These are phyloP conservation scores for Tetramorium simillimum DNA, from an alignment of 1,140 invertebrate species.

Conservation along the genomic window DNA sequence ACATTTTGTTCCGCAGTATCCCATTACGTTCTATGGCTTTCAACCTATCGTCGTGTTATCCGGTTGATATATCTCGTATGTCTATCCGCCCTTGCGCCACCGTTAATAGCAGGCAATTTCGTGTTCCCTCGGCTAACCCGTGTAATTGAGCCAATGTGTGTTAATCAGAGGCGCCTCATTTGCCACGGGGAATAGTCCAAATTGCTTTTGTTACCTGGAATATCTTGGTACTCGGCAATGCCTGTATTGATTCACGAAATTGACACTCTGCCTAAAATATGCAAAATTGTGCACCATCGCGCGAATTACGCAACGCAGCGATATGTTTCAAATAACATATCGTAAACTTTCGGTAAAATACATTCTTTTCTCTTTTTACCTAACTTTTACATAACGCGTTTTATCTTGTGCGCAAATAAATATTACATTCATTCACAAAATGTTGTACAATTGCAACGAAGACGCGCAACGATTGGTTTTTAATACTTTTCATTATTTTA, in stretches of 20 bases:
- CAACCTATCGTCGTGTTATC: slow-evolving; percentile 68
- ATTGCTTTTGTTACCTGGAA: slow-evolving; percentile 76
- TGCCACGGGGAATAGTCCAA: slow-evolving; percentile 73
- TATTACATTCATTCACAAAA: slow-evolving; percentile 9
- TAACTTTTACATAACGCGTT: background rate
- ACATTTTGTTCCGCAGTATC: slow-evolving; percentile 39
- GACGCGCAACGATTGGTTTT: background rate
- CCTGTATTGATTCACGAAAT: slow-evolving; percentile 64
- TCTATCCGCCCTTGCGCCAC: slow-evolving; percentile 70
- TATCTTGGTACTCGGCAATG: slow-evolving; percentile 51
- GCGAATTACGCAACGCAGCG: slow-evolving; percentile 11
- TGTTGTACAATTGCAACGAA: background rate
- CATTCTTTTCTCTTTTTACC: background rate
- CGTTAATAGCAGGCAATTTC: slow-evolving; percentile 77
- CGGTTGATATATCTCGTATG: slow-evolving; percentile 66
- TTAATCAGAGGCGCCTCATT: slow-evolving; percentile 76
- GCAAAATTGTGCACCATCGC: background rate
- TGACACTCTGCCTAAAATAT: slow-evolving; percentile 47
- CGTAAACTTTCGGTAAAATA: background rate
- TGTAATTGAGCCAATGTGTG: slow-evolving; percentile 77
- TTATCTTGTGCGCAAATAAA: background rate
- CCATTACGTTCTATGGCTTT: slow-evolving; percentile 56
- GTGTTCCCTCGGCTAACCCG: slow-evolving; percentile 72
- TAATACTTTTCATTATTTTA: slow-evolving; percentile 18
- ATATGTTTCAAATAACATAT: background rate